Evolutionary conservation across 23 tunicate genomes (phyloP).

Genomic region (Diplosoma virens): DNA sequence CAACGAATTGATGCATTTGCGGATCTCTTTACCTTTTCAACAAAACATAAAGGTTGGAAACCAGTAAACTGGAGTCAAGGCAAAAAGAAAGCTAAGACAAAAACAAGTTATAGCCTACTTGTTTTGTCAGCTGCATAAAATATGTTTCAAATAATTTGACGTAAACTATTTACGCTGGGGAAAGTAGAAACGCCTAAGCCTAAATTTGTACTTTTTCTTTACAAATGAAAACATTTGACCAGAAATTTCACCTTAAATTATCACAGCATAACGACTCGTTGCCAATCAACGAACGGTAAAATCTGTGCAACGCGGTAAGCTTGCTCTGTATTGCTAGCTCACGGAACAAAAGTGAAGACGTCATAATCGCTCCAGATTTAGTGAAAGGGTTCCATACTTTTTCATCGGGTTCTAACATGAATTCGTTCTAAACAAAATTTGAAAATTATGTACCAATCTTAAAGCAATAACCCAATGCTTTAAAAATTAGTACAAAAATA

Average conservation of each 20-base stretch:
- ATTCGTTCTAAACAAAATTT: constrained; percentile 38
- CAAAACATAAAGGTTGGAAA: no score
- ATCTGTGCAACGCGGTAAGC: constrained; percentile 40
- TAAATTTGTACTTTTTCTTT: no score
- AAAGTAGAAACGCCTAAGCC: no score
- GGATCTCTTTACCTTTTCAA: no score
- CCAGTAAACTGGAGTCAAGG: no score
- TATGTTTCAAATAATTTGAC: no score
- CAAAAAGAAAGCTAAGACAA: no score
- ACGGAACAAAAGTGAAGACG: constrained; percentile 41
- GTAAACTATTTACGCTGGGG: no score
- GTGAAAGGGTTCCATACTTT: constrained; percentile 78
- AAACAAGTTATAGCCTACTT: no score
- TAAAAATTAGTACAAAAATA: background rate
- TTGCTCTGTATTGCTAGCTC: constrained; percentile 40
- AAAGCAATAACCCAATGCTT: background rate
- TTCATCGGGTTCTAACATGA: constrained; percentile 18
- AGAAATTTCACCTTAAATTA: constrained; percentile 49
- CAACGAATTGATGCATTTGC: no score
- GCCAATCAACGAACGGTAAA: constrained; percentile 34
- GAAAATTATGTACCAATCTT: background rate
- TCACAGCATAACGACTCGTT: constrained; percentile 71
- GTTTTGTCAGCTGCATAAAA: no score
- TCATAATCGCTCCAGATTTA: constrained; percentile 59
- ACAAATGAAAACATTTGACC: no score